phyloP scores from a whole-genome alignment of 2,888 invertebrate species.

The Agrypnus murinus region DNA sequence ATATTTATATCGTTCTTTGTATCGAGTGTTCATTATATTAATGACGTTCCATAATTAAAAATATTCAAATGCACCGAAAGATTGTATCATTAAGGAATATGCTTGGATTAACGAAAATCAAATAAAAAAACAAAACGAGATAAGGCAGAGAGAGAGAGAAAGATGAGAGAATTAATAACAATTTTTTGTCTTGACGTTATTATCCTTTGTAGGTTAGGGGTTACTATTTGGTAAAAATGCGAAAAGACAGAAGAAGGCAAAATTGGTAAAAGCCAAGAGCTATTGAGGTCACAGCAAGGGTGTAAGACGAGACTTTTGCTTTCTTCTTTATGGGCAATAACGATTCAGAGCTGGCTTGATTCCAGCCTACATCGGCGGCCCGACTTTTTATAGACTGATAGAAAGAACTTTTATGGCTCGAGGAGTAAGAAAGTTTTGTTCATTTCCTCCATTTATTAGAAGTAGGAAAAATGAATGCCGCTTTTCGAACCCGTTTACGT shows the following conservation, averaged over 20 bases:
- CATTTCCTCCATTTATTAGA: constrained; percentile 46
- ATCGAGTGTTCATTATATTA: no score
- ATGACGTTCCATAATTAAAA: no score
- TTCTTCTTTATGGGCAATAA: constrained; percentile 50
- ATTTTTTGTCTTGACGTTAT: background rate
- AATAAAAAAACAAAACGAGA: no score
- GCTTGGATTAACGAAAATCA: no score
- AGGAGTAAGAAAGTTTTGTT: constrained; percentile 48
- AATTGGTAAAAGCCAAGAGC: constrained; percentile 46
- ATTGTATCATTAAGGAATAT: no score
- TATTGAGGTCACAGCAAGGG: constrained; percentile 49
- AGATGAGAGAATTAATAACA: no score
- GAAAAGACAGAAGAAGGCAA: constrained; percentile 40
- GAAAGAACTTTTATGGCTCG: constrained; percentile 46
- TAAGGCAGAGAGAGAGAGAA: no score
- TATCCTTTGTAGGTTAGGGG: constrained; percentile 37
- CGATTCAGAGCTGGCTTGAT: constrained; percentile 50
- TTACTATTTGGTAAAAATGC: constrained; percentile 22
- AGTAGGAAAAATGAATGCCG: constrained; percentile 34
- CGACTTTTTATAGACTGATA: constrained; percentile 49
- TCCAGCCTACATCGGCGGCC: constrained; percentile 48
- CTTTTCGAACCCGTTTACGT: constrained; percentile 34
- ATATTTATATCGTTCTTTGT: no score
- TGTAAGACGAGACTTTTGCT: constrained; percentile 51
- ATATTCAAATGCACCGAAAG: no score